phyloP scores from a whole-genome alignment of 1,140 invertebrate species.

The Pseudomyrmex sp. region DNA sequence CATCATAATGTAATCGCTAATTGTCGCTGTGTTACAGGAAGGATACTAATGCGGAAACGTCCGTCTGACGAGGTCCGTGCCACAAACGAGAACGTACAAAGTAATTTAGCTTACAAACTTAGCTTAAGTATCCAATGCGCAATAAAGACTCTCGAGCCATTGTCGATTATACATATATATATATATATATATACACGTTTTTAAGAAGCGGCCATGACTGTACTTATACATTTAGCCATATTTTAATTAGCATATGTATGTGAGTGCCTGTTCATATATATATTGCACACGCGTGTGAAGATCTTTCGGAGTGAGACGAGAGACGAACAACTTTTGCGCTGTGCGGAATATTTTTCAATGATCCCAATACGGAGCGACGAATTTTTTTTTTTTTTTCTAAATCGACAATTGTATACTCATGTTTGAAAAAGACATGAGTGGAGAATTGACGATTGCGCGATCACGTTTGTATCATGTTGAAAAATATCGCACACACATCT shows the following conservation, averaged over 20 bases:
- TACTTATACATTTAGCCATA: conserved; percentile 83
- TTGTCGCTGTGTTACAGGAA: conserved; percentile 83
- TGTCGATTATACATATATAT: conserved; percentile 66
- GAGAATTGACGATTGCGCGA: not conserved
- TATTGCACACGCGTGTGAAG: conserved; percentile 49
- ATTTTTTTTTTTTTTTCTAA: no score
- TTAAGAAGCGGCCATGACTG: conserved; percentile 84
- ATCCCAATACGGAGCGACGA: not conserved
- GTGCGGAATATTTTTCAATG: conserved; percentile 11
- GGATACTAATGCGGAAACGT: conserved; percentile 87
- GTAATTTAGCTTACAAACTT: conserved; percentile 80
- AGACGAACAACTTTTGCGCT: conserved; percentile 21
- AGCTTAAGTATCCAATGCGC: conserved; percentile 79
- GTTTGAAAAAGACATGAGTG: conserved; percentile 51
- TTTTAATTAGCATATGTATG: conserved; percentile 82
- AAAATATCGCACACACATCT: conserved; percentile 12
- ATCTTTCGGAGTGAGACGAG: conserved; percentile 27
- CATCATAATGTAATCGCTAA: not conserved
- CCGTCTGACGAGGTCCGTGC: conserved; percentile 82
- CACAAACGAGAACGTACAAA: conserved; percentile 83
- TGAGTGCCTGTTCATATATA: conserved; percentile 83
- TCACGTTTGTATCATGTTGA: conserved; percentile 1
- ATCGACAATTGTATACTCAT: conserved; percentile 19
- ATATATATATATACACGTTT: conserved; percentile 67
- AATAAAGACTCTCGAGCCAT: conserved; percentile 69